phyloP scores from a whole-genome alignment of 2,888 invertebrate genomes.

The Dysmachus trigonus region DNA sequence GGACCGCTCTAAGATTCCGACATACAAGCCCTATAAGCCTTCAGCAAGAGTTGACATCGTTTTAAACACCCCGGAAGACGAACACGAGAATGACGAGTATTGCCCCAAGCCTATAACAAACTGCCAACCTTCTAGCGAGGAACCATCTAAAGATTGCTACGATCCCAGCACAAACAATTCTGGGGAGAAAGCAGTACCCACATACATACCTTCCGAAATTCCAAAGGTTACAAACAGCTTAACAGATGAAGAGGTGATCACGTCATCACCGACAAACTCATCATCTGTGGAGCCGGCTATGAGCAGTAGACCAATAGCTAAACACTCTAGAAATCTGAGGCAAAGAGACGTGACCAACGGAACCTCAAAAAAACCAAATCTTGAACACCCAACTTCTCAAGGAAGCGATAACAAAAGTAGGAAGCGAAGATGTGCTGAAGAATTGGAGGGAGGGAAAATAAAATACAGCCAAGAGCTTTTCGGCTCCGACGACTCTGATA shows the following conservation, averaged over 20 bases:
- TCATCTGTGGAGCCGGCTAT: background rate
- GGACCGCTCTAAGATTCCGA: background rate
- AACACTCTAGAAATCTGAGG: background rate
- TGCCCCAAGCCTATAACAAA: conserved; percentile 40
- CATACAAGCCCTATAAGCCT: conserved; percentile 38
- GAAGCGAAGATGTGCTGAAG: background rate
- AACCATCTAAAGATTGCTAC: background rate
- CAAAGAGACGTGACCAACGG: background rate
- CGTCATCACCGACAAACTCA: background rate
- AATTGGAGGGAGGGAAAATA: background rate
- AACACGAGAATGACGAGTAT: conserved; percentile 21
- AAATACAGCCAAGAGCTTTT: conserved; percentile 43
- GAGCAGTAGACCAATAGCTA: background rate
- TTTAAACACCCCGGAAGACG: background rate
- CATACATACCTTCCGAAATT: conserved; percentile 8
- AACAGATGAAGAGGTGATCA: background rate
- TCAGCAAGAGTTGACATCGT: background rate
- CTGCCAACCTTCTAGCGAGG: background rate
- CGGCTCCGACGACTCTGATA: conserved; percentile 41
- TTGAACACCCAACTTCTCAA: background rate
- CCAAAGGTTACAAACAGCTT: background rate
- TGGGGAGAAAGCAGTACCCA: background rate
- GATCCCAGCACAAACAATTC: background rate
- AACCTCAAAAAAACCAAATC: background rate
- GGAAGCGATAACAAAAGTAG: background rate